A percentile compares a stretch with the other conserved stretches of the same genome.
Evolutionary conservation across 2,797 vertebrate genomes (phyloP).

Genomic region (Enteromius mattozi): DNA sequence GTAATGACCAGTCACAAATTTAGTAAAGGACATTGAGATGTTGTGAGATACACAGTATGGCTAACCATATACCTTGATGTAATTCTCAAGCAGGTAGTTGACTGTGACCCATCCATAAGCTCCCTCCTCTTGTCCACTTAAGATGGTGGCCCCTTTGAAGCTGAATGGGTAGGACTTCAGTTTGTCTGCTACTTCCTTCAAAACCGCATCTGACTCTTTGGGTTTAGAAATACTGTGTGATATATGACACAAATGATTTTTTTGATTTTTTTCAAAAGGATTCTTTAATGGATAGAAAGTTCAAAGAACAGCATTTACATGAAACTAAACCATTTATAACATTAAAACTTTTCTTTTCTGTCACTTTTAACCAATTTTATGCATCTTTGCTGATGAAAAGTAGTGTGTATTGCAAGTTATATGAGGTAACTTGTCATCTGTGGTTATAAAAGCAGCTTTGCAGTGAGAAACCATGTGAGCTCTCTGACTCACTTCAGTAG

Average conservation of each 20-base stretch:
- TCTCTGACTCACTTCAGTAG: constrained; percentile 74
- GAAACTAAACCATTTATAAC: background rate
- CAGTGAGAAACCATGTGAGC: background rate
- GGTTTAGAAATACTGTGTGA: constrained; percentile 58
- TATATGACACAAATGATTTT: background rate
- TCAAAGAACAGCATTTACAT: background rate
- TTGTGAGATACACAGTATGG: background rate
- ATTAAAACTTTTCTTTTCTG: background rate
- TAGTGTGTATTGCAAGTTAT: background rate
- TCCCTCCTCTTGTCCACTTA: constrained; percentile 80
- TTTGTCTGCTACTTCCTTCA: constrained; percentile 70
- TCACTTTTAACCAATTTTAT: background rate
- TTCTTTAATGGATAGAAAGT: background rate
- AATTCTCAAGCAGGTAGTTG: constrained; percentile 82
- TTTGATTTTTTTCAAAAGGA: background rate
- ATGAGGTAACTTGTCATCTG: background rate
- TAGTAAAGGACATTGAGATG: background rate
- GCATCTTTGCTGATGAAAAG: background rate
- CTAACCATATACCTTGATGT: constrained; percentile 76
- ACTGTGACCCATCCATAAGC: constrained; percentile 84
- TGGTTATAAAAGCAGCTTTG: background rate
- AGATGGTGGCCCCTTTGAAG: constrained; percentile 79
- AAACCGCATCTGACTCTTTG: constrained; percentile 63
- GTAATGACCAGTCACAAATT: background rate
- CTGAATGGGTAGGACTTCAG: constrained; percentile 73